A percentile compares a stretch with the other conserved stretches of the same genome.
Evolutionary conservation across 2,797 vertebrate species (phyloP).

Genomic region (Corythornis leucogaster): DNA sequence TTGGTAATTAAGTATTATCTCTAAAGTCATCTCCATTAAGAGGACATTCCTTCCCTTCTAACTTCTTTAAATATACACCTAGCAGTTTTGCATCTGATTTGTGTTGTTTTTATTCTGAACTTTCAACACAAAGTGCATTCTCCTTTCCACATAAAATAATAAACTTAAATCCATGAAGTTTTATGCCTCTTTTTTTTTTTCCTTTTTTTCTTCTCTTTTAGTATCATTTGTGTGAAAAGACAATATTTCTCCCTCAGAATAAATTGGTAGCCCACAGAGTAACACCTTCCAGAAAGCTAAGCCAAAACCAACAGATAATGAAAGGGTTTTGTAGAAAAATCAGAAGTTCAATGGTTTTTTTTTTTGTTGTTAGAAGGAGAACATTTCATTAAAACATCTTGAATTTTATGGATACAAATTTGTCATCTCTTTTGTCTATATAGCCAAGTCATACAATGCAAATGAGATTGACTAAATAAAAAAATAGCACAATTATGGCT

Average conservation of each 20-base stretch:
- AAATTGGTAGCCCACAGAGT: neutral
- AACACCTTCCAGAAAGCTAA: neutral
- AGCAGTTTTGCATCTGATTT: neutral
- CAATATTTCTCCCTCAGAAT: neutral
- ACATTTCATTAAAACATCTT: neutral
- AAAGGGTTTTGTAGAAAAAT: neutral
- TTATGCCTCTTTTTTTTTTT: neutral
- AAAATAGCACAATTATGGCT: neutral
- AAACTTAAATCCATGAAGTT: neutral
- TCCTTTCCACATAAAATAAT: neutral
- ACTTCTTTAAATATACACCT: neutral
- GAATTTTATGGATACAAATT: neutral
- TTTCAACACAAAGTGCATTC: neutral
- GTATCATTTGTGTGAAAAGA: neutral
- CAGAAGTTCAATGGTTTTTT: neutral
- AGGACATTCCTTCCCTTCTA: neutral
- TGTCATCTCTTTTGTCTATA: neutral
- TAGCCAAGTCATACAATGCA: rapidly evolving
- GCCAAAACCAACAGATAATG: neutral
- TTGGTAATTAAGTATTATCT: neutral
- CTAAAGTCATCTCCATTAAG: neutral
- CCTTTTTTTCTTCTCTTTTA: neutral
- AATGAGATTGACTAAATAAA: neutral
- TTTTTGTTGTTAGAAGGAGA: neutral
- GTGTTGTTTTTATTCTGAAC: neutral